Evolutionary conservation across 2,888 invertebrate species (phyloP), one percentile per base, ranked within the genome.

Genomic region (Frankliniella intonsa): DNA sequence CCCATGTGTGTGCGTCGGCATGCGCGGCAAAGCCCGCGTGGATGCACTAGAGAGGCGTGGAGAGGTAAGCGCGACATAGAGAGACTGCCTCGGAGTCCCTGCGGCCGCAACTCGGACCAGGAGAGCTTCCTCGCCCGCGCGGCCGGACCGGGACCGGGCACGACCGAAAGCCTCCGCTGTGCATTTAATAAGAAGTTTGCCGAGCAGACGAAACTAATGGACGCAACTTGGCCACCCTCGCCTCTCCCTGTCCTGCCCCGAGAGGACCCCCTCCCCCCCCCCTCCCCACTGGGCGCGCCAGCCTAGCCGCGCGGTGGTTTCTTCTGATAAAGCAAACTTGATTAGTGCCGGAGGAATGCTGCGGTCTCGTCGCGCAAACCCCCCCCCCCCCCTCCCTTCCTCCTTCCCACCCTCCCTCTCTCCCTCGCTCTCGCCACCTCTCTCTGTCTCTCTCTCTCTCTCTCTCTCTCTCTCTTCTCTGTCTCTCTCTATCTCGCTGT

Each of bases 321-420:
- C 69, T 76, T 76, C 69, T 25, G 69, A 76, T 76, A 76, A 76
- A 76, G 69, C 69, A 76, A 76, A 76, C 69, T 76, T 76, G 69
- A 76, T 76, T 76, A 76, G 69, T 25, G 69, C 22, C 69, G 69
- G 22, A 76, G 69, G 69, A 76, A 76, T 76, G 69, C 69, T 76
- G 69, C 25, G 69, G 69, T 22, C 12, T 22, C 69, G 25, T 25
- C 69, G 69, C 25, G 25, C 22, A n/a, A 22, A n/a, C 10, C 69
- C 69, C 62, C 14, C 62, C 62, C 62, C 0, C 62, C 62, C 62
- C 62, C 62, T 7, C 14, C 62, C 62, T 62, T 14, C 14, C 17
- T 55, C 55, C 9, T 8, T 17, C 17, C 7, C 17, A 2, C 62
- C 3, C 62, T 62, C 62, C 14, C 62, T n/a, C 19, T 62, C 62